Evolutionary conservation across 2,888 invertebrate species (phyloP), one percentile per base, ranked within the genome.

Genomic region (Caenorhabditis sulstoni): DNA sequence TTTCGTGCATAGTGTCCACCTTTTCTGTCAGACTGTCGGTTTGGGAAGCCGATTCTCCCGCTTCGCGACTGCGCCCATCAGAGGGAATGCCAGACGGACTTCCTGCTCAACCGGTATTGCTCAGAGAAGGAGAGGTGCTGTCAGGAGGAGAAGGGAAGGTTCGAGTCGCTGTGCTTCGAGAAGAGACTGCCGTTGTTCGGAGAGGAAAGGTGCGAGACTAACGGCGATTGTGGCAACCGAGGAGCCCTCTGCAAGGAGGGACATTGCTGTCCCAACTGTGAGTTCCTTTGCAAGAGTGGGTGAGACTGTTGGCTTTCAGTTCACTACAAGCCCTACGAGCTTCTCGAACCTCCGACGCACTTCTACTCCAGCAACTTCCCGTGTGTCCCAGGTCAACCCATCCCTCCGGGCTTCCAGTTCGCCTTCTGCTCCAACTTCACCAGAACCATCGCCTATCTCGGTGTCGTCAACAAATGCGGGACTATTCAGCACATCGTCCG

Each of bases 241-340:
- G 58, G 67, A n/a, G 57, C 58, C 14, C 0, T 67, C 0, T 67
- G 67, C 39, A 67, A 58, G 39, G n/a, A 39, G 3, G 47, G 18
- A 5, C 57, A 29, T 14, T 67, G 67, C 22, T 67, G 67, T 58
- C 67, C 67, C 23, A 49, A 67, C 8, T 67, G 67, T 67, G 41
- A 50, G 67, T 67, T 5, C 3, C 11, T 20, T 11, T 37, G 18
- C 12, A 14, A 9, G 11, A 41, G 14, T 45, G 14, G 3, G 11
- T 41, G 41, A 11, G 14, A 41, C 41, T 8, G 3, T 3, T 41
- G 11, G 11, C 11, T 39, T 65, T 66, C 58, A 67, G 67, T 50
- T 58, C 57, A 50, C 16, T 49, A 49, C 11, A 16, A 3, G 4
- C 12, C 39, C n/a, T 23, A 50, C 47, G 41, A 67, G n/a, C 41